phyloP scores from a whole-genome alignment of 1,140 invertebrate genomes.

The Lasioglossum albipes region DNA sequence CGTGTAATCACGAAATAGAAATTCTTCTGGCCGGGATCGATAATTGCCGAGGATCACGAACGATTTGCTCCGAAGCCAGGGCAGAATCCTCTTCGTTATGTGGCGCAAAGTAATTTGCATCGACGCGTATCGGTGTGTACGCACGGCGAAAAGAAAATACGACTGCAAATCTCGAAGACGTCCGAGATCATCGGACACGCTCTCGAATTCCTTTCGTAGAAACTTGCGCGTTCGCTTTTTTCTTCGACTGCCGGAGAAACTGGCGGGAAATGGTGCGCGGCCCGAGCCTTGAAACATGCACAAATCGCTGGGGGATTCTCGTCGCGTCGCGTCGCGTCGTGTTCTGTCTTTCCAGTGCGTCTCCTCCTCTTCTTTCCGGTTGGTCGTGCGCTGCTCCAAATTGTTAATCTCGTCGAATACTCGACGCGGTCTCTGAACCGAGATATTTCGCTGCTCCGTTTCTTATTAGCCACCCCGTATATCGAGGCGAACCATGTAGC shows the following conservation, averaged over 20 bases:
- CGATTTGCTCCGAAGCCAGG: no score
- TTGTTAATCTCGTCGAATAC: no score
- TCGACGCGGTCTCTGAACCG: no score
- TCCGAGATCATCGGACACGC: conserved; percentile 29
- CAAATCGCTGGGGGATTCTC: background rate
- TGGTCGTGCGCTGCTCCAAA: background rate
- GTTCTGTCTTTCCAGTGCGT: background rate
- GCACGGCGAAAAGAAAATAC: background rate
- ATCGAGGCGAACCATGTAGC: no score
- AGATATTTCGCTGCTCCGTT: no score
- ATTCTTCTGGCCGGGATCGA: no score
- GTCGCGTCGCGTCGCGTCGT: no score
- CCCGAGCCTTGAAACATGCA: background rate
- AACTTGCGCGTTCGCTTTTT: conserved; percentile 36
- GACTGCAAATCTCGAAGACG: background rate
- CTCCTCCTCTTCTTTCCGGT: background rate
- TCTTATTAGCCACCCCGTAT: no score
- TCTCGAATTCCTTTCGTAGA: conserved; percentile 46
- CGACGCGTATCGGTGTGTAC: background rate
- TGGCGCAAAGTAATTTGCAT: conserved; percentile 4
- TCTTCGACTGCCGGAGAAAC: conserved; percentile 3
- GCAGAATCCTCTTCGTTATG: background rate
- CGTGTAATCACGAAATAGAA: no score
- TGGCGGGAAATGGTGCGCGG: conserved; percentile 16
- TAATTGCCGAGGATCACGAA: no score